Conservation (phyloP, 2,113 vertebrate species). For the Xerus inauris region DNA sequence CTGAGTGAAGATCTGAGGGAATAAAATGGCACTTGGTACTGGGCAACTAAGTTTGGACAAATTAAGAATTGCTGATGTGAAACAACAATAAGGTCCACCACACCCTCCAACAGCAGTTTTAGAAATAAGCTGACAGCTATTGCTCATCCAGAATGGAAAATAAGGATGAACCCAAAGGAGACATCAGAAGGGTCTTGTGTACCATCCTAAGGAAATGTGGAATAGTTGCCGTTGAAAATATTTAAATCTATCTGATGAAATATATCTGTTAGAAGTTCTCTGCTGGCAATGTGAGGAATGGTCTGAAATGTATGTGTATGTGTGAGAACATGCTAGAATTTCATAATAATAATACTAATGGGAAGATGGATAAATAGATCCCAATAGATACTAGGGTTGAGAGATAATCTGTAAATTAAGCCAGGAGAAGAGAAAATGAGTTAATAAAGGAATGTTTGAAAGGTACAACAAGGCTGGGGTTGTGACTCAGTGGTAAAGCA, state of each 20-base stretch:
- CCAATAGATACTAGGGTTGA: background rate
- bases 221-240: background rate
- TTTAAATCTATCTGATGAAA: background rate
- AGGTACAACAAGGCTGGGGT: background rate
- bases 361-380: background rate
- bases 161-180: background rate
- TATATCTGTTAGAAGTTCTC: background rate
- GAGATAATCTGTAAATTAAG: background rate
- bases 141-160: background rate
- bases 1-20: background rate
- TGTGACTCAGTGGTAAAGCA: no score
- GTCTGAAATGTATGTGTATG: background rate
- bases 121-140: background rate
- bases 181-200: background rate
- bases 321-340: background rate
- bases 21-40: background rate
- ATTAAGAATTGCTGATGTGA: background rate
- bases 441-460: background rate
- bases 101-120: background rate
- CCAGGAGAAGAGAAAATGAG: constrained; percentile 1
- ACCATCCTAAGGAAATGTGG: background rate
- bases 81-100: background rate
- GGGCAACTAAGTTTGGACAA: background rate
- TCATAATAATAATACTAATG: background rate
- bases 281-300: background rate